Evolutionary conservation across 2,113 vertebrate genomes (phyloP).

Genomic region (Amphiprion ocellaris): DNA sequence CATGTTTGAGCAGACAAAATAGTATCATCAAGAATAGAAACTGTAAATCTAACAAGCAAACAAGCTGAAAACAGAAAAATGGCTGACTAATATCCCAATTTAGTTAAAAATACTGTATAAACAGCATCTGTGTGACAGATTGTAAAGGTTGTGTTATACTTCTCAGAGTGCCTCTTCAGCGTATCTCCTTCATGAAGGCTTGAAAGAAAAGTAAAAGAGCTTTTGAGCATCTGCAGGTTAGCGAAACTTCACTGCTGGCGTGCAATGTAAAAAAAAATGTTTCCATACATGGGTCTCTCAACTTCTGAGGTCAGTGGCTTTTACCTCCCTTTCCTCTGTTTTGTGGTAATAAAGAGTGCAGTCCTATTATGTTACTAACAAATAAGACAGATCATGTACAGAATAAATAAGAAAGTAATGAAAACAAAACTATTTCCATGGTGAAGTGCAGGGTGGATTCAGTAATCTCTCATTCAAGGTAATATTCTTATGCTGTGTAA

Average conservation of each 20-base stretch:
- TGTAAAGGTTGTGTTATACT: neutral
- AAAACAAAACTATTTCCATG: no score
- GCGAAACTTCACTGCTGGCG: neutral
- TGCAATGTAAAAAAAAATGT: no score
- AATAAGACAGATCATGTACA: no score
- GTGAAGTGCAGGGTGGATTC: no score
- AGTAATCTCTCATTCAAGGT: no score
- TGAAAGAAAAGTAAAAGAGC: neutral
- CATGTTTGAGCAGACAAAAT: neutral
- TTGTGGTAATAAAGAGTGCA: neutral
- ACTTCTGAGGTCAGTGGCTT: neutral
- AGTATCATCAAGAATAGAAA: neutral
- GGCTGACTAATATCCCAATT: neutral
- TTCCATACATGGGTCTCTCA: neutral
- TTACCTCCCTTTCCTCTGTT: accelerated
- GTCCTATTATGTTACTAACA: no score
- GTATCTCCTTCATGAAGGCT: neutral
- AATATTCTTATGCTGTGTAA: no score
- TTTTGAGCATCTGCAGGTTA: neutral
- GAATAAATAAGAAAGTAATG: no score
- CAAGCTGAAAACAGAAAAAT: neutral
- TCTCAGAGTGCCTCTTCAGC: neutral
- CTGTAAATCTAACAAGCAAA: neutral
- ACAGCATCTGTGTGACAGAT: no score
- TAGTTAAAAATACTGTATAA: neutral